A percentile compares a stretch with the other conserved stretches of the same genome.
These are phyloP conservation scores for Coturnix japonica DNA, from an alignment of 2,113 vertebrate genomes.

Conservation along the genomic window DNA sequence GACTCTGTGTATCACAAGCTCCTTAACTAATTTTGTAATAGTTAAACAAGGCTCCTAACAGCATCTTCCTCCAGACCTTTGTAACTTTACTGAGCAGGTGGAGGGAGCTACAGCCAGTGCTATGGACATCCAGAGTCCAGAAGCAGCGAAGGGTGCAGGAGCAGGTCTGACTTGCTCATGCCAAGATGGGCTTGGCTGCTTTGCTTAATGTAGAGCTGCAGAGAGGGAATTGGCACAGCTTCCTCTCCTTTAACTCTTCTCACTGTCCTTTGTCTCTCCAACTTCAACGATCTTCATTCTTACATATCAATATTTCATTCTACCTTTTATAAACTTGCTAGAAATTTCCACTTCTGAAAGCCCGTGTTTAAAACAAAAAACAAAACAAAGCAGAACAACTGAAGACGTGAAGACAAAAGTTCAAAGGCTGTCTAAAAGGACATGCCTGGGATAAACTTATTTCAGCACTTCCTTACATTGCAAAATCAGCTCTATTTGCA, in stretches of 20 bases:
- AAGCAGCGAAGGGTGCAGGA: neutral
- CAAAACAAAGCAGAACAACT: neutral
- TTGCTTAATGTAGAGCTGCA: neutral
- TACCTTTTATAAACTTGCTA: neutral
- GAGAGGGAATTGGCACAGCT: neutral
- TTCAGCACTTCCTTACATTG: slow-evolving; percentile 43
- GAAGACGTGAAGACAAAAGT: neutral
- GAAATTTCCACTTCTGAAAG: neutral
- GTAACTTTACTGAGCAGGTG: neutral
- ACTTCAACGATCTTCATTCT: neutral
- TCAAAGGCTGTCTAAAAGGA: slow-evolving; percentile 38
- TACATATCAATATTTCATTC: neutral
- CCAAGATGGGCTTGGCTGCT: neutral
- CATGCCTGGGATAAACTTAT: neutral
- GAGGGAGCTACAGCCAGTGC: neutral
- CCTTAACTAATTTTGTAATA: neutral
- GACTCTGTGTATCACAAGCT: neutral
- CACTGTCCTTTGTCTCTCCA: neutral
- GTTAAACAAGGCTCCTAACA: slow-evolving; percentile 21
- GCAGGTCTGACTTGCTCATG: fast-evolving
- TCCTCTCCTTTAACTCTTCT: neutral
- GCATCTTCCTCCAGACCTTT: slow-evolving; percentile 34
- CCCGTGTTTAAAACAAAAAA: fast-evolving
- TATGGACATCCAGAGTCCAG: neutral
- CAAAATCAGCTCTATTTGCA: slow-evolving; percentile 10